Percentiles rank a stretch among this genome's conserved stretches.
Evolutionary conservation across 2,797 vertebrate genomes (phyloP).

Genomic region (Tokudaia muenninki): DNA sequence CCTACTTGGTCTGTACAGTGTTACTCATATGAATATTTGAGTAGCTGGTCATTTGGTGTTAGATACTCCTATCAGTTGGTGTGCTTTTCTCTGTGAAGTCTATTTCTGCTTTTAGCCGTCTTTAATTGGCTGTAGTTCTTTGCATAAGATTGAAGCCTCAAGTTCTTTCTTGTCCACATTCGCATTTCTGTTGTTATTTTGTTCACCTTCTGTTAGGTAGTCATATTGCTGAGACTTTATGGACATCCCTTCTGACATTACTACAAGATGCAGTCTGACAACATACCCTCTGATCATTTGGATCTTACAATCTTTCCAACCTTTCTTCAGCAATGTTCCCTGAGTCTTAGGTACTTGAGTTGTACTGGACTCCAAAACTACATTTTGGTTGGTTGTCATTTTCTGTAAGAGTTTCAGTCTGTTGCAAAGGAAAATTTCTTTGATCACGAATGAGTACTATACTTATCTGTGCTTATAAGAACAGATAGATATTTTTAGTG

Average conservation of each 20-base stretch:
- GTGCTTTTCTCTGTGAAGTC: background rate
- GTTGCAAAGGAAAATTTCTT: background rate
- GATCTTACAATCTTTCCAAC: background rate
- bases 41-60: background rate
- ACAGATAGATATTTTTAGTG: background rate
- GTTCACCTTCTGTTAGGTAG: background rate
- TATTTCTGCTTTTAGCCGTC: background rate
- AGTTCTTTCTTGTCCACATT: background rate
- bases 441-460: background rate
- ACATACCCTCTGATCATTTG: background rate
- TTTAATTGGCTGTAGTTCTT: background rate
- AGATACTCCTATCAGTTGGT: background rate
- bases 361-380: background rate
- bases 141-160: background rate
- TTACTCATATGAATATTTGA: background rate
- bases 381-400: background rate
- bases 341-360: background rate
- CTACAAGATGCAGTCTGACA: background rate
- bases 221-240: background rate
- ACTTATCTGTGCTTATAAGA: background rate
- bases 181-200: background rate
- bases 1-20: background rate
- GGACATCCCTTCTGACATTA: background rate
- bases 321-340: background rate
- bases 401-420: background rate